Evolutionary conservation across 2,888 invertebrate species (phyloP), one percentile per base, ranked within the genome.

Genomic region (Frankliniella intonsa): DNA sequence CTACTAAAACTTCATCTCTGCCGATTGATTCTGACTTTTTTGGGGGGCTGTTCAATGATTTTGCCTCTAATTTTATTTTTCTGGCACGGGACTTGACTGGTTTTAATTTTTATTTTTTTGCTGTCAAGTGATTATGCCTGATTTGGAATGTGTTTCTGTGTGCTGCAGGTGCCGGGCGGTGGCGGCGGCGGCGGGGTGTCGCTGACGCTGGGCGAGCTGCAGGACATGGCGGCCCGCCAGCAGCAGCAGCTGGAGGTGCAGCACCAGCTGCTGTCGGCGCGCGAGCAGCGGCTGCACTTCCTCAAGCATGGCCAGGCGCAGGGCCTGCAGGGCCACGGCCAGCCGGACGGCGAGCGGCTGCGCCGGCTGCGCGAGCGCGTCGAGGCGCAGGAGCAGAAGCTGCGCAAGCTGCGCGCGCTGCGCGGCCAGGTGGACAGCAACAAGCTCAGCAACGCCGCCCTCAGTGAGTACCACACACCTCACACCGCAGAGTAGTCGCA

Each of bases 191-290:
- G 84, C 83, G 80, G 80, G 50, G 94, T 93, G 92, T 93, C 93
- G 94, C 92, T 95, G 92, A 95, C 95, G 89, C 92, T 97, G 91
- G 93, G 94, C 89, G 97, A 98, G 92, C 94, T 98, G 91, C 97
- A 97, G 92, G 97, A 97, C 89, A 97, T 98, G 97, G 98, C 98
- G 89, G 92, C 96, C 89, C 92, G 97, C 87, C 98, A 98, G 91
- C 97, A 98, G 91, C 95, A 97, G 90, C 97, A 98, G 92, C 97
- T 98, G 88, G 97, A 97, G 91, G 94, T 95, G 87, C 98, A 98
- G 91, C 95, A 96, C 89, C 92, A 93, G 90, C 91, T 96, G 90
- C 92, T 97, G 87, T 94, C 95, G 87, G 96, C 96, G 87, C 95
- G 96, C 90, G 97, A 97, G 90, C 96, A 97, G 90, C 91, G 97